Evolutionary conservation across 2,113 vertebrate species (phyloP), one percentile per base, ranked within the genome.

Genomic region (Gasterosteus aculeatus): DNA sequence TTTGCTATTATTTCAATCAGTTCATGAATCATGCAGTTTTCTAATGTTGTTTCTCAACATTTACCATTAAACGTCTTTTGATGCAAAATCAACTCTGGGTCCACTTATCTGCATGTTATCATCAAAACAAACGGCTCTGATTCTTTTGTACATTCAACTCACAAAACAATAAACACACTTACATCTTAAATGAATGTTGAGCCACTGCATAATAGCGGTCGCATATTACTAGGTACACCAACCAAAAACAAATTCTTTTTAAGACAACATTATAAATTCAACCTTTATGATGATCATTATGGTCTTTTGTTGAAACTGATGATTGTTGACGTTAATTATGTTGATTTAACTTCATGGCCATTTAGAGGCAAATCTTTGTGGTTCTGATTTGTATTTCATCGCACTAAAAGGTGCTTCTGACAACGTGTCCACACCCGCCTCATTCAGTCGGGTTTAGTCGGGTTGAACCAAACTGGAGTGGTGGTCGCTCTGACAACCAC

Each of bases 11-110:
- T 90, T 88, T 78, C 77, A 90, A 93, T 81, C 85, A 85, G 78
- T 69, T 67, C 51, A 90, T 91, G 88, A 90, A 94, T 92, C 82
- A 93, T 92, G 85, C 80, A 92, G 60, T 73, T 85, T 80, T 82
- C 35, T 33, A 77, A 87, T 87, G 79, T 26, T 14, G 83, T 85
- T 84, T 85, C 67, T 78, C 51, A 59, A 71, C 75, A 75, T 84
- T 81, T 88, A 69, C 64, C 75, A 69, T 79, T 83, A 91, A 78
- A 90, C 72, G 58, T 68, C 67, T 77, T 82, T 81, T 72, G 69
- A 70, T 54, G 71, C 29, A 53, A 81, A 85, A 83, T 33, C 64
- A 65, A 78, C 81, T 81, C 56, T 69, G 69, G 69, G 67, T 29
- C 71, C 62, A 46, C 72, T 49, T 47, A 76, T 89, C 84, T 87